These are phyloP conservation scores for Nyctibius grandis DNA, from an alignment of 2,797 vertebrate genomes.

Conservation along the genomic window DNA sequence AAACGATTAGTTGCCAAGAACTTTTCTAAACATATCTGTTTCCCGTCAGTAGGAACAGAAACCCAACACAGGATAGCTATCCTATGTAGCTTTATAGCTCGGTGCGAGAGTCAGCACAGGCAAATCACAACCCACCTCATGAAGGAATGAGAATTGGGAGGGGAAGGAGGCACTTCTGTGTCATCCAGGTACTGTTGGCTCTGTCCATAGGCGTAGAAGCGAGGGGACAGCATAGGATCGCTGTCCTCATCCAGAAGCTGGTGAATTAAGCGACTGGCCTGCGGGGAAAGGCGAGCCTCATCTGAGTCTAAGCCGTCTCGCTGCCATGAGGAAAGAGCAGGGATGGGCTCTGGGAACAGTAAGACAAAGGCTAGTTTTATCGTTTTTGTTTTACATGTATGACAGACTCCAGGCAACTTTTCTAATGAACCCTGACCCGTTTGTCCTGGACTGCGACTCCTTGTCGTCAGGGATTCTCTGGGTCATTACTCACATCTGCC, in stretches of 20 bases:
- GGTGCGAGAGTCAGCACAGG: background rate
- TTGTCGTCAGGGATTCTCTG: background rate
- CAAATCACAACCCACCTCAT: conserved; percentile 80
- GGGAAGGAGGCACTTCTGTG: conserved; percentile 96
- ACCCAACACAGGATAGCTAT: background rate
- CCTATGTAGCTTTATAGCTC: background rate
- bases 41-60: background rate
- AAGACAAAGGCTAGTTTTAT: conserved; percentile 13
- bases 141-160: conserved; percentile 93
- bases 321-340: conserved; percentile 85
- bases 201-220: conserved; percentile 91
- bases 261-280: conserved; percentile 86
- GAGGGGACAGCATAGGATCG: conserved; percentile 94
- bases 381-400: background rate
- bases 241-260: conserved; percentile 92
- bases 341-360: conserved; percentile 83
- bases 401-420: background rate
- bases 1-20: background rate
- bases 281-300: conserved; percentile 88
- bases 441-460: rapidly evolving
- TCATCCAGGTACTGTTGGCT: conserved; percentile 94
- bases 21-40: background rate
- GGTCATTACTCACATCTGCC: background rate
- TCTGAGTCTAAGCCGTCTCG: conserved; percentile 84
- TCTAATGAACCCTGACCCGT: background rate